Conservation (phyloP, 2,888 invertebrate genomes). For the Masnerella sp. region DNA sequence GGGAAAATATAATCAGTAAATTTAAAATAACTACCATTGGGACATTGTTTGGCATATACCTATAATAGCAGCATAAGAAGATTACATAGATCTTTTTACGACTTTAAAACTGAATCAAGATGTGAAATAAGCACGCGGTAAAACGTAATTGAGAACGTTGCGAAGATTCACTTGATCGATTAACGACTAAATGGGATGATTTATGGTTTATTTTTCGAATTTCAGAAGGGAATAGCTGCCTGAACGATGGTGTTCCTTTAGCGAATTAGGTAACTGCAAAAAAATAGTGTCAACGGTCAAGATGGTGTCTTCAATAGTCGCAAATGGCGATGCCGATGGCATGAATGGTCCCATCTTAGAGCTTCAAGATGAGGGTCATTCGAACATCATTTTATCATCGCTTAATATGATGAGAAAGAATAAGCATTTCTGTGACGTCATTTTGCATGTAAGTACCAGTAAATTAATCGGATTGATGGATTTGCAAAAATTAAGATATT, state of each 20-base stretch:
- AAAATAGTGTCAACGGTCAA: constrained; percentile 33
- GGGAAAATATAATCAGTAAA: too few species aligned
- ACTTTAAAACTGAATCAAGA: constrained; percentile 5
- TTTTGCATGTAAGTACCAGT: constrained; percentile 83
- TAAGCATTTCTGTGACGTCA: constrained; percentile 91
- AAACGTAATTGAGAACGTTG: constrained; percentile 2
- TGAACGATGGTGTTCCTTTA: constrained; percentile 29
- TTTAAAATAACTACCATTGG: too few species aligned
- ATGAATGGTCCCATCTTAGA: constrained; percentile 63
- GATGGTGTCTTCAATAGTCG: constrained; percentile 64
- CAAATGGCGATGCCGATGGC: constrained; percentile 63
- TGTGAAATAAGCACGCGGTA: background rate
- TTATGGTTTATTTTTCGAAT: constrained; percentile 10
- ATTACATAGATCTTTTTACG: constrained; percentile 20
- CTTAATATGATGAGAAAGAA: constrained; percentile 90
- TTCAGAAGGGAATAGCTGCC: constrained; percentile 12
- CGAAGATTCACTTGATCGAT: constrained; percentile 1
- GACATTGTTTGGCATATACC: too few species aligned
- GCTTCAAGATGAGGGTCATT: constrained; percentile 64
- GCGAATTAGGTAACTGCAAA: background rate
- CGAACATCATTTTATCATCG: constrained; percentile 80
- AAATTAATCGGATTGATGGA: background rate
- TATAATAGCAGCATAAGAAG: constrained; percentile 4
- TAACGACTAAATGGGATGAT: background rate
- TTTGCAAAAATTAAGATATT: background rate